Evolutionary conservation across 1,140 invertebrate genomes (phyloP).

Genomic region (Philopotamus ludificatus): DNA sequence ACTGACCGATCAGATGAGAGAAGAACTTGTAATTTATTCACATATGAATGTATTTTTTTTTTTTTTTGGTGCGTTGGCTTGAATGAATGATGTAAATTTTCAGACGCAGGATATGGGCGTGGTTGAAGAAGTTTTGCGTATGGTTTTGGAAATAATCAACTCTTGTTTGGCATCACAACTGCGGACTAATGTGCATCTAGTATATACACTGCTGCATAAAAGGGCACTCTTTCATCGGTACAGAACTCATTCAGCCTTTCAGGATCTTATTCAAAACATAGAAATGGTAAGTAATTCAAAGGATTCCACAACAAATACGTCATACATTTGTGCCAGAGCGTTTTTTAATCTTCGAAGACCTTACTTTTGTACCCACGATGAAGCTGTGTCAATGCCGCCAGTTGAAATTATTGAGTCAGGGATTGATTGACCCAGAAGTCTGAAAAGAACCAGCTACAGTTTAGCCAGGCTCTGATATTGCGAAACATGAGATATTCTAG

Average conservation of each 20-base stretch:
- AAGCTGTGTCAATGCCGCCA: too few relatives aligned
- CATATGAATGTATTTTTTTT: not conserved
- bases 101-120: slow-evolving; percentile 87
- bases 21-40: slow-evolving; percentile 31
- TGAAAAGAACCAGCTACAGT: too few relatives aligned
- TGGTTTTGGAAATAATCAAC: slow-evolving; percentile 96
- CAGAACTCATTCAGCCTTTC: slow-evolving; percentile 83
- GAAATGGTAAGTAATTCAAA: slow-evolving; percentile 68
- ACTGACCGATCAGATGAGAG: slow-evolving; percentile 33
- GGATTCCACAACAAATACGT: not conserved
- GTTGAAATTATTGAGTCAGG: too few relatives aligned
- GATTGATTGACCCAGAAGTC: too few relatives aligned
- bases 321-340: not conserved
- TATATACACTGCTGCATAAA: slow-evolving; percentile 96
- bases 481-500: too few relatives aligned
- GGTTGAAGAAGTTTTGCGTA: slow-evolving; percentile 94
- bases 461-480: too few relatives aligned
- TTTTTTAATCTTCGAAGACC: not conserved
- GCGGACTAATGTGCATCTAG: slow-evolving; percentile 87
- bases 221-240: slow-evolving; percentile 87
- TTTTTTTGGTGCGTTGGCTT: not conserved
- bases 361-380: too few relatives aligned
- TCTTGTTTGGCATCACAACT: slow-evolving; percentile 87
- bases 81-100: not conserved
- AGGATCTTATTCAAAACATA: slow-evolving; percentile 96